Base-by-base conservation (phyloP, 2,888 invertebrate species). In the Cryptophagus acutangulus region DNA sequence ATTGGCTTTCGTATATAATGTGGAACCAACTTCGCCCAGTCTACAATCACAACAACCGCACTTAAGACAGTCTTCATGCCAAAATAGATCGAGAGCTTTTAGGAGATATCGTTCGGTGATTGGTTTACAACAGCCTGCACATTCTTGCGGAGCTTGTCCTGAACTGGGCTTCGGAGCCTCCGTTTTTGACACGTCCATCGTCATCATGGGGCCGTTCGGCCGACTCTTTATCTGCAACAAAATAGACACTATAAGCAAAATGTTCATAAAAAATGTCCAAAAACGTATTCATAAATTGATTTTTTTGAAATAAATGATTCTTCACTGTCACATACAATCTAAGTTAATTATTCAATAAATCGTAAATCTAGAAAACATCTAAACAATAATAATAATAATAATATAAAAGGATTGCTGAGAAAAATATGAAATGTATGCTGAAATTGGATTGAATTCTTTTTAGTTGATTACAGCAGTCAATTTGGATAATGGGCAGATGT, bases 61-160 rank as follows among this genome's bases (percentile, higher is more conserved):
- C 71, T 95, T 96, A 46, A 96, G 80, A 69, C 96, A 96, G 73
- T 96, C 95, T 70, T 96, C 96, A 70, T 96, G 96, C 95, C 96
- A 96, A 64, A 85, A 84, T 72, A 90, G 82, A 69, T 95, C 94
- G 62, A 95, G 71, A 2, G 95, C 94, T 69, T 91, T 90, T 61
- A 95, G 79, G 53, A 94, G 77, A 69, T 82, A 93, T 58, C 91
- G 79, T 69, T 93, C 95, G 24, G 87, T 87, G 65, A 96, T 96
- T 62, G 85, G 84, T 72, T 94, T 94, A 65, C 87, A 88, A 71
- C 95, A 96, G 18, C 93, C 93, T 36, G 91, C 91, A 69, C 94
- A 95, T 58, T 91, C 86, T 73, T 89, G 80, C 38, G 75, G 76
- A 40, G 71, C 70, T 42, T 70, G 68, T 48, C 71, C 70, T 24